Base-by-base conservation (phyloP, 2,888 invertebrate genomes). In the Ennomos erosarius region DNA sequence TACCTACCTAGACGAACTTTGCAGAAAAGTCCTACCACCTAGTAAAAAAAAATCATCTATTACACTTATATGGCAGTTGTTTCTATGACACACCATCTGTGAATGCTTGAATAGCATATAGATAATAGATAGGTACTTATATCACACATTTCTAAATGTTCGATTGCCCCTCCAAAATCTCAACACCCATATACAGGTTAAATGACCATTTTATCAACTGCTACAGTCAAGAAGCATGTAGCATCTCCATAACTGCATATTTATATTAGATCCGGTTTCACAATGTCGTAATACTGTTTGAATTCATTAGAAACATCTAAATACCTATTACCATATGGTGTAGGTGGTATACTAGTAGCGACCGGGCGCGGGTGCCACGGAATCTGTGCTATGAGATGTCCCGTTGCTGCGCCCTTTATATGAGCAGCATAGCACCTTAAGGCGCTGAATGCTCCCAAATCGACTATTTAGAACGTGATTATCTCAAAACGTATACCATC, bases 221-320 rank as follows among this genome's bases (percentile, higher is more conserved):
- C 46, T 55, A 60, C 49, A 58, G 52, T 42, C 58, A 13, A 49
- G 46, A 62, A 68, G 60, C 57, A 49, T 65, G 57, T 64, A 60
- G 46, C 51, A 65, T 68, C 63, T 59, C 60, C 71, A 71, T 69
- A 66, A 62, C 64, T 70, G 70, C 73, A 73, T 75, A 78, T 81
- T 80, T 80, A 76, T 77, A 74, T 73, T 26, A 69, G 66, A 71
- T 77, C 79, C 74, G 74, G 74, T 73, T 75, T 52, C 55, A 48
- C 51, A 46, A 62, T 78, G 72, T 74, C 53, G 79, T 74, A 79
- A 77, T 73, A 70, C 71, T 70, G 70, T 75, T 76, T 73, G 72
- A 69, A 73, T 75, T 75, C 73, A 70, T 70, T 62, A 67, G 66
- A 67, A 44, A 61, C 59, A 71, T 71, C 68, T 75, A 51, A 51